Conservation (phyloP, 2,888 invertebrate genomes). For the Apoderus coryli region DNA sequence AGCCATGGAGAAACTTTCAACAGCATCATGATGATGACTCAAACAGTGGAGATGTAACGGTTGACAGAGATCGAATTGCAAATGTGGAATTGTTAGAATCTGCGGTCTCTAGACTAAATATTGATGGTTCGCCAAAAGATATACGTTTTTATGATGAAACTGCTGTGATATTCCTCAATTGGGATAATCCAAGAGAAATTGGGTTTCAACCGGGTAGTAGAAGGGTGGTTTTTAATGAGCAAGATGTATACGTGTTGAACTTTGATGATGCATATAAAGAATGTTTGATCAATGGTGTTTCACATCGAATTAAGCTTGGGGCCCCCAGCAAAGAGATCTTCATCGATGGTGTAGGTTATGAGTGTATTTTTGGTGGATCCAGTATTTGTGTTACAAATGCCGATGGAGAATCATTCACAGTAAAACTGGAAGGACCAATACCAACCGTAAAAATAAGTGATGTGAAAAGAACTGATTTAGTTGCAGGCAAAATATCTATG, state of each 20-base stretch:
- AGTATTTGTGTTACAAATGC: slow-evolving; percentile 61
- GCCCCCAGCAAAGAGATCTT: slow-evolving; percentile 84
- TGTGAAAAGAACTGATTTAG: slow-evolving; percentile 60
- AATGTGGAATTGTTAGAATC: slow-evolving; percentile 44
- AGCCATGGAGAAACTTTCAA: slow-evolving; percentile 4
- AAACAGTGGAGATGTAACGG: slow-evolving; percentile 14
- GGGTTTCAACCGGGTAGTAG: slow-evolving; percentile 69
- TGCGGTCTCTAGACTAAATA: slow-evolving; percentile 63
- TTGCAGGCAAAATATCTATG: slow-evolving; percentile 70
- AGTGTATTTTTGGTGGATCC: slow-evolving; percentile 85
- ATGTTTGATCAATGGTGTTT: slow-evolving; percentile 55
- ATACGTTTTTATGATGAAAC: slow-evolving; percentile 77
- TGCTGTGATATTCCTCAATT: slow-evolving; percentile 71
- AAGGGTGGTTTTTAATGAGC: slow-evolving; percentile 61
- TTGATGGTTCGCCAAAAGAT: slow-evolving; percentile 67
- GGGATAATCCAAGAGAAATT: slow-evolving; percentile 76
- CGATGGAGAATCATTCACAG: slow-evolving; percentile 57
- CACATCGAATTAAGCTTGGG: slow-evolving; percentile 72
- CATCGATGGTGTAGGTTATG: slow-evolving; percentile 79
- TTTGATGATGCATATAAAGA: slow-evolving; percentile 59
- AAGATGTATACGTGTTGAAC: slow-evolving; percentile 46
- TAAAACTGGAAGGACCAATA: slow-evolving; percentile 79
- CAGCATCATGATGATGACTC: slow-evolving; percentile 13
- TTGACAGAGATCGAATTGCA: slow-evolving; percentile 12
- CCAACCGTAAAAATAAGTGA: slow-evolving; percentile 88